These are phyloP conservation scores for Nemapogon koenigi DNA, from an alignment of 2,888 invertebrate species.

Conservation along the genomic window DNA sequence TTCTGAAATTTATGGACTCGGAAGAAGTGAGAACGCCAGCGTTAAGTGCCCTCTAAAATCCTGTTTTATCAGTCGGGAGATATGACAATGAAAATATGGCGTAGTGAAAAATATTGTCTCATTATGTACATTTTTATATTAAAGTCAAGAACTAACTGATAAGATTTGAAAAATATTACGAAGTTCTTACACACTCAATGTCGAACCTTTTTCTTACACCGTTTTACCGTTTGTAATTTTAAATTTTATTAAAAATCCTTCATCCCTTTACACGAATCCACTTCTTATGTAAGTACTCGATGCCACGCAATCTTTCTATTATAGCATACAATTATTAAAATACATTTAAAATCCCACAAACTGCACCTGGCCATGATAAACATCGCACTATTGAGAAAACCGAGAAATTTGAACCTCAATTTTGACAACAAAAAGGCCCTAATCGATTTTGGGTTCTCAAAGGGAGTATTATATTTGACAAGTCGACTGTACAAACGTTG, in stretches of 20 bases:
- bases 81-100: no score
- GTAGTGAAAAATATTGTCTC: no score
- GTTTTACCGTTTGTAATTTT: no score
- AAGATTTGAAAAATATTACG: no score
- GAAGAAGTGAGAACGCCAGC: no score
- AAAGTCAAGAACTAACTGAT: no score
- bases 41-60: no score
- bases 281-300: constrained; percentile 6
- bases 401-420: constrained; percentile 60
- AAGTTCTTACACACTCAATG: no score
- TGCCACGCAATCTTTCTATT: constrained; percentile 22
- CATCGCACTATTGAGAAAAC: constrained; percentile 58
- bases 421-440: constrained; percentile 64
- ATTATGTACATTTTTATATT: no score
- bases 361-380: constrained; percentile 57
- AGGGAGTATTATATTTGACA: constrained; percentile 59
- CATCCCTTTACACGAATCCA: not conserved
- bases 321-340: constrained; percentile 57
- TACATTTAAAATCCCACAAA: constrained; percentile 36
- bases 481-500: constrained; percentile 57
- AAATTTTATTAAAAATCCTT: constrained; percentile 4
- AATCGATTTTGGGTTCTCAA: constrained; percentile 60
- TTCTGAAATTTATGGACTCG: no score
- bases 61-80: no score
- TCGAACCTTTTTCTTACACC: no score